A percentile compares a stretch with the other conserved stretches of the same genome.
Conservation (phyloP, 2,113 vertebrate species). For the Phalacrocorax brasilianus region DNA sequence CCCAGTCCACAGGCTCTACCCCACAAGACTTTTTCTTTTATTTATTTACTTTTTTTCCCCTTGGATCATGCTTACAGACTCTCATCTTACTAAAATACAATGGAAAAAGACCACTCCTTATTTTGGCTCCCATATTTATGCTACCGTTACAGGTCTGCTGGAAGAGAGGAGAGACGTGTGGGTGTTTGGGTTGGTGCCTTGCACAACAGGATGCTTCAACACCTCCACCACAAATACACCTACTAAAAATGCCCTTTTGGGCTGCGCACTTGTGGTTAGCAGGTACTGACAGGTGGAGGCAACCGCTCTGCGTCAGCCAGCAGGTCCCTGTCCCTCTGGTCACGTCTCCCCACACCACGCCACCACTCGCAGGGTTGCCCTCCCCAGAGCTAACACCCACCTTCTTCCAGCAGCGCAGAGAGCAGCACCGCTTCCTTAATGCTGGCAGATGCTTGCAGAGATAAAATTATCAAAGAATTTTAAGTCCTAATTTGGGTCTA, state of each 20-base stretch:
- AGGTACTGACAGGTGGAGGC: neutral
- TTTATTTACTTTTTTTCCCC: neutral
- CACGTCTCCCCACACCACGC: rapidly evolving
- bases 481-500: neutral
- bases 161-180: rapidly evolving
- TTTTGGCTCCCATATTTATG: neutral
- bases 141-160: neutral
- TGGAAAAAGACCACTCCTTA: neutral
- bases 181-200: rapidly evolving
- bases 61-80: neutral
- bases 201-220: rapidly evolving
- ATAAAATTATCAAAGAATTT: neutral
- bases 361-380: neutral
- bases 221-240: neutral
- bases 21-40: neutral
- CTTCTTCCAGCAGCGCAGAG: neutral
- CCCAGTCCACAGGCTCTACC: neutral
- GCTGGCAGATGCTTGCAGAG: neutral
- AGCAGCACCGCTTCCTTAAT: neutral
- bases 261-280: rapidly evolving
- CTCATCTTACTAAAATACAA: neutral
- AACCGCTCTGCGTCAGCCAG: rapidly evolving
- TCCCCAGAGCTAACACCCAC: neutral
- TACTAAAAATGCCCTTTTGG: rapidly evolving
- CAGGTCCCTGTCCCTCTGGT: neutral